Evolutionary conservation across 2,888 invertebrate species (phyloP), one percentile per base, ranked within the genome.

Genomic region (Sipha maydis): DNA sequence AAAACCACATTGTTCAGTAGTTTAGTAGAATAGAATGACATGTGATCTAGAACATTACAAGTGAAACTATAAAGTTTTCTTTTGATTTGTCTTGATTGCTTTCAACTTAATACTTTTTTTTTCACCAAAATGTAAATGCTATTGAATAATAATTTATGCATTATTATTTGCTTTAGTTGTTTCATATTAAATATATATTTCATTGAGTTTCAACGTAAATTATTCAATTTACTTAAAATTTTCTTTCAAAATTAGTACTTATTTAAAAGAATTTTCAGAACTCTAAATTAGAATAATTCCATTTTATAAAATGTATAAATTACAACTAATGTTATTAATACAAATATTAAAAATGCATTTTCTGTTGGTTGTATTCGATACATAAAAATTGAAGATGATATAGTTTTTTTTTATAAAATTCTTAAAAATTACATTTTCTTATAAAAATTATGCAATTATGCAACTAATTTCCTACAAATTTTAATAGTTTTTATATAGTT

Each of bases 21-120:
- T 67, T 84, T 76, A 84, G 77, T 48, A 31, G 84, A 67, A 85
- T 85, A 77, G 48, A 85, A 85, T 77, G 85, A 85, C 77, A 85
- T 77, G 67, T 48, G 85, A 41, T 67, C 77, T 34, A 48, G 38
- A 48, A 76, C 76, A 76, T 67, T 61, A 76, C 76, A 83, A 56
- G 76, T 61, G 85, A 77, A 85, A 85, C 77, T 67, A 76, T 84
- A 61, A 67, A 61, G 67, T 85, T 77, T 48, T 67, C 85, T 14
- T 77, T 61, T 61, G 76, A 84, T 84, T 84, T 56, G 48, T 85
- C 77, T 67, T 31, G 25, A 31, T 67, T 76, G 28, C 28, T 75
- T 61, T 61, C 76, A 14, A 61, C 56, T 41, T 61, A 28, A 76
- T 61, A 21, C 41, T 61, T 76, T 67, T 56, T n/a, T 56, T 83